Base-by-base conservation (phyloP, 2,113 vertebrate genomes). In the Chloroceryle aenea region DNA sequence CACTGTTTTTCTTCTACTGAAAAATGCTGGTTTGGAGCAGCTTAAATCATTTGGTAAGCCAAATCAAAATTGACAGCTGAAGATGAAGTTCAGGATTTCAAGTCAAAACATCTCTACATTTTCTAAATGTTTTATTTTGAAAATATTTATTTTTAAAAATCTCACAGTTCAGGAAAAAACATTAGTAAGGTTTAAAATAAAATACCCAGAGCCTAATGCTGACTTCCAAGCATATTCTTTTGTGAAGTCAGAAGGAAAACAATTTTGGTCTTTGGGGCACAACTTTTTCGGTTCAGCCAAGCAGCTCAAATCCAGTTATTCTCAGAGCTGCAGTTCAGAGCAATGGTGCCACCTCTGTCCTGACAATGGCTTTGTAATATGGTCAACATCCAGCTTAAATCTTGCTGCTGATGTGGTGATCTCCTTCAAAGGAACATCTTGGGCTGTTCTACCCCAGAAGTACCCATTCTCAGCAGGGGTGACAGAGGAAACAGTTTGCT, bases 291-390 rank as follows among this genome's bases (percentile, higher is more conserved):
- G 89, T 92, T 95, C 90, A 96, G 96, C 80, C 93, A 92, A 38
- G 45, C 94, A 95, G 86, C 83, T 95, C 76, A 95, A 92, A 96
- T 95, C 47, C 86, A 74, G 86, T 96, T 97, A 96, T 77, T 80
- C 50, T 90, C 72, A 77, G 85, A 94, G 72, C 76, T 81, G 75
- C 63, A 73, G 71, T 85, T 82, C 82, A 76, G 62, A 93, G 62
- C 74, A 87, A 52, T 52, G 74, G 78, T 97, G 73, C 56, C 87
- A 68, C 47, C 85, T 87, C 62, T 75, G 83, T 83, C 67, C 83
- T 86, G 66, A 38, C 12, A 45, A 62, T 4, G 16, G 61, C 43
- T 94, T 62, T 94, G 69, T 89, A 80, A 66, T 47, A 74, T 26
- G 55, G 67, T n/a, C 32, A 86, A 74, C 43, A 86, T 21, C 32